Base-by-base conservation (phyloP, 2,797 vertebrate species). In the Oryzias sinensis region DNA sequence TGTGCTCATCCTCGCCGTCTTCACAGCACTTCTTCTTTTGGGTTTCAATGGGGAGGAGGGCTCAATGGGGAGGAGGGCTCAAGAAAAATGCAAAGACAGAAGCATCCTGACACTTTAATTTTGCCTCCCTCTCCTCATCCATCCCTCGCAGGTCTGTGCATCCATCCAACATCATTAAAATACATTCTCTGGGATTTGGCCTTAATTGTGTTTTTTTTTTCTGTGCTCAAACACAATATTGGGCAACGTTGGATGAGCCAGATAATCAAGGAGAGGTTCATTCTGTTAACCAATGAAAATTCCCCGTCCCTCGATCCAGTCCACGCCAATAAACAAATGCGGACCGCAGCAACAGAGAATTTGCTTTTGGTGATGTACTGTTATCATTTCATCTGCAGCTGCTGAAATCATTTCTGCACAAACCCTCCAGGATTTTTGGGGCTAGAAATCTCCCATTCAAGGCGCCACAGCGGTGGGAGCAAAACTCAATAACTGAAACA, bases 401-500 rank as follows among this genome's bases (percentile, higher is more conserved):
- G 71, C 57, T 37, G 20, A 70, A 61, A 66, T 79, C 7, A 53
- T 71, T 75, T 70, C 65, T 68, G 68, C 45, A 29, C 43, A 11
- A 59, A 65, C 53, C 77, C 77, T 71, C 54, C 65, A 65, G 71
- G 77, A 78, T 64, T 51, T 18, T n/a, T 1, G 40, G 41, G 51
- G 53, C 62, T n/a, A 59, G 68, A 78, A 74, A 83, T 69, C 62
- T 81, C 59, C 53, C 64, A 63, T 67, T 66, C 58, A 65, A 69
- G 33, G 57, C 59, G 68, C 55, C 24, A 41, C 57, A n/a, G 9
- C 45, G 43, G 66, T 43, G 63, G 42, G 62, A 72, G 58, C 65
- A 72, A 72, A 84, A 86, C 75, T 78, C 69, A 77, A 81, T 80
- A 74, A 80, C 62, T 67, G 49, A 33, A 75, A 70, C 79, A 69